Base-by-base conservation (phyloP, 2,888 invertebrate genomes). In the Pollenia angustigena region DNA sequence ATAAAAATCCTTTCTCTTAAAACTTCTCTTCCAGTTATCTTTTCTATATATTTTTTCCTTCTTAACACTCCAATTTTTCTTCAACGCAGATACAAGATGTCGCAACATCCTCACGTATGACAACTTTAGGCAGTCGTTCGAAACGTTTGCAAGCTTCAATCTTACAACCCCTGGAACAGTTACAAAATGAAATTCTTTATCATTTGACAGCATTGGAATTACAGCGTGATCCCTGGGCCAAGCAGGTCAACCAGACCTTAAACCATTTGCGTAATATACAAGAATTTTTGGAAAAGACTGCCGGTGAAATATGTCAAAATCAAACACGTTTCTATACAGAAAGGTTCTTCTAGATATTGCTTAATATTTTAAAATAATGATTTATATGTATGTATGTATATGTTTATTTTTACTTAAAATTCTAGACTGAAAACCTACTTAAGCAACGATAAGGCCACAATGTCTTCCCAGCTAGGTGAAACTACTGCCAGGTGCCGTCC, bases 201-300 rank as follows among this genome's bases (percentile, higher is more conserved):
- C 96, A 96, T 91, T 93, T 97, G 89, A 96, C 97, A 0, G 95
- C 96, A 48, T 91, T 97, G 68, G 97, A 97, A 90, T 94, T 97
- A 9, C 95, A 96, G 89, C 92, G 96, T 88, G 94, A 95, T 89
- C 97, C 97, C 0, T 95, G 97, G 90, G 95, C 96, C 88, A 95
- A 95, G 85, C 96, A 96, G 93, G 93, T 93, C 84, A 96, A 97
- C 92, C 96, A 96, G 89, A 96, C 96, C 0, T 93, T 97, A 8
- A 95, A 95, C 81, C 96, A 97, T 90, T 94, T 97, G 88, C 96
- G 96, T 90, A 96, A 95, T n/a, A 95, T 97, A 66, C 97, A 97
- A 92, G 96, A 95, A 91, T 96, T 96, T 92, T 94, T 97, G 87
- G 95, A 96, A 90, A 96, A 95, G 90, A 96, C 96, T 89, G 96